Percentiles rank a stretch among this genome's conserved stretches.
Conservation (phyloP, 2,888 invertebrate genomes). For the Apodemia zela region DNA sequence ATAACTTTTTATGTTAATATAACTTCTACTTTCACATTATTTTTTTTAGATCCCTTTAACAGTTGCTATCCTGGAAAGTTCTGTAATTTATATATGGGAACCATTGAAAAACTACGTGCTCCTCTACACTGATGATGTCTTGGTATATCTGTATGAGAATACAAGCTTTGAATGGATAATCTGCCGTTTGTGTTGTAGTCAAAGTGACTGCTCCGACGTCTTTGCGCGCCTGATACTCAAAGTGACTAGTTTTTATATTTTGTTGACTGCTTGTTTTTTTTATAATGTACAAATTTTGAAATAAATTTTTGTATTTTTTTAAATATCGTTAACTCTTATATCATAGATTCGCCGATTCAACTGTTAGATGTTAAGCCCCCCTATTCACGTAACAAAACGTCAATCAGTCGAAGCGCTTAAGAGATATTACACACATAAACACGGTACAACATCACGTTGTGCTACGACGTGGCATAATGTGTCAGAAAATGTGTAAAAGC, state of each 20-base stretch:
- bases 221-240: slow-evolving; percentile 46
- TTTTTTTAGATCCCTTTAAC: slow-evolving; percentile 45
- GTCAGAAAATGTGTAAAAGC: too few relatives aligned
- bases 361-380: too few relatives aligned
- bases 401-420: too few relatives aligned
- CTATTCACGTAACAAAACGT: too few relatives aligned
- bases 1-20: background rate
- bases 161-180: slow-evolving; percentile 46
- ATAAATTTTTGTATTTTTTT: background rate
- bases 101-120: slow-evolving; percentile 42
- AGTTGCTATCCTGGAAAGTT: slow-evolving; percentile 45
- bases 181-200: slow-evolving; percentile 48
- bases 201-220: slow-evolving; percentile 40
- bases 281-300: background rate
- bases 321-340: too few relatives aligned
- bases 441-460: too few relatives aligned
- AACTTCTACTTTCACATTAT: too few relatives aligned
- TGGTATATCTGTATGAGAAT: slow-evolving; percentile 42
- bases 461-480: too few relatives aligned
- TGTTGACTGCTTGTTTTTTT: slow-evolving; percentile 39
- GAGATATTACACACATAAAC: too few relatives aligned
- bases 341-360: too few relatives aligned
- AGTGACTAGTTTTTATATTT: slow-evolving; percentile 40
- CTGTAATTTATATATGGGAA: slow-evolving; percentile 45
- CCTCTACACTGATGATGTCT: slow-evolving; percentile 45